These are phyloP conservation scores for Cylindroiulus punctatus DNA, from an alignment of 2,888 invertebrate genomes.

Conservation along the genomic window DNA sequence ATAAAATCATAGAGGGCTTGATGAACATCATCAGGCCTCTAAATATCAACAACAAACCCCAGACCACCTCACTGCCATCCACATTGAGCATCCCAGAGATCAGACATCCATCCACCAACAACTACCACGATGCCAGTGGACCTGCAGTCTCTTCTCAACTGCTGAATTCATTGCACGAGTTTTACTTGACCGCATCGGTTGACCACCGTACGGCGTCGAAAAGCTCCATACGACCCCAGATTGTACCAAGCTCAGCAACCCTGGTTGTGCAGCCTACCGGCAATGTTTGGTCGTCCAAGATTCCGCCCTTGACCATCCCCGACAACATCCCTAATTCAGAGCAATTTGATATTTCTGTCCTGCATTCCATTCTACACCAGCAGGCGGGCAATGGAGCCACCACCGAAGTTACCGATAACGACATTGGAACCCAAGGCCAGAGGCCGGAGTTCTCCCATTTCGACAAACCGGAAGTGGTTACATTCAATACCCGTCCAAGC, in stretches of 20 bases:
- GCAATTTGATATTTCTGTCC: neutral
- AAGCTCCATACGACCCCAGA: neutral
- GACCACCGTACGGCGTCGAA: neutral
- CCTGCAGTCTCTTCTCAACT: neutral
- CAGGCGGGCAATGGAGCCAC: neutral
- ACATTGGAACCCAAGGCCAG: neutral
- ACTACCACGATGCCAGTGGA: neutral
- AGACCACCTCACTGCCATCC: neutral
- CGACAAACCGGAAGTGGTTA: conserved; percentile 35
- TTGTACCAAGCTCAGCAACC: neutral
- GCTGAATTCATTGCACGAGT: neutral
- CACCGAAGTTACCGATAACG: neutral
- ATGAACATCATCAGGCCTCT: conserved; percentile 55
- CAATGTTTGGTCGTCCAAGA: neutral
- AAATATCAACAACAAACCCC: neutral
- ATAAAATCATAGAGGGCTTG: conserved; percentile 53
- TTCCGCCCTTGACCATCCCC: neutral
- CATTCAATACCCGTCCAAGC: neutral
- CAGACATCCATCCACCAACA: neutral
- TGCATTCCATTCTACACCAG: neutral
- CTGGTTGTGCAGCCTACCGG: neutral
- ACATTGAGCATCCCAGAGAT: neutral
- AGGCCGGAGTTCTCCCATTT: conserved; percentile 38
- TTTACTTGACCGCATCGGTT: neutral
- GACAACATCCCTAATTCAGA: neutral